Base-by-base conservation (phyloP, 2,888 invertebrate genomes). In the Eupithecia subumbrata region DNA sequence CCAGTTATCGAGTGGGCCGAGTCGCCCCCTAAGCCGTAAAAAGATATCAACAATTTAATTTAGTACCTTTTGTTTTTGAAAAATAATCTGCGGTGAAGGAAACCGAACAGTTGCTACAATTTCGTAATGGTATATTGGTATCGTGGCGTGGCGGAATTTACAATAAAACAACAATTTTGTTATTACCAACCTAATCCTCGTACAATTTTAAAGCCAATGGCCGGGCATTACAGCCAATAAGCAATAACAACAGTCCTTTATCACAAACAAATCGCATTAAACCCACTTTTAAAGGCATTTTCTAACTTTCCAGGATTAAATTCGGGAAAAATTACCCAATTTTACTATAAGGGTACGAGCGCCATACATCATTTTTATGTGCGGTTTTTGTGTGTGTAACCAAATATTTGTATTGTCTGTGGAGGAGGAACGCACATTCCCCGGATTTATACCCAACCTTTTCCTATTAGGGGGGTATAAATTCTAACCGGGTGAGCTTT, bases 341-440 rank as follows among this genome's bases (percentile, higher is more conserved):
- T 85, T 83, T 81, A 79, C 80, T 81, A 81, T 78, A 85, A 83
- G 82, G 79, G 80, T 76, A 76, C 80, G 82, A 81, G 76, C 82
- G 82, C 81, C 82, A 89, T 92, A 86, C 87, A 87, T 92, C 91
- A 91, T 89, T 91, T 92, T 92, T 92, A 92, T 91, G 90, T 85
- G 85, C 86, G 85, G 83, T 85, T 84, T 83, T 83, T 82, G 84
- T 82, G 82, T 82, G 83, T 84, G 85, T 86, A 85, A 87, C 89
- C 87, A 91, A 92, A 91, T 91, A 92, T 92, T 91, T 92, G 90
- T 91, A 90, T 91, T 92, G 91, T 91, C 86, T 88, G 88, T 79
- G 84, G 85, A 85, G 83, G 87, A 86, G 87, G 83, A 86, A 85
- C 87, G 85, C 85, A 86, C 87, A 88, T 90, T 90, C 88, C 82